These are phyloP conservation scores for Muntiacus reevesi DNA, from an alignment of 2,113 vertebrate species.

Conservation along the genomic window DNA sequence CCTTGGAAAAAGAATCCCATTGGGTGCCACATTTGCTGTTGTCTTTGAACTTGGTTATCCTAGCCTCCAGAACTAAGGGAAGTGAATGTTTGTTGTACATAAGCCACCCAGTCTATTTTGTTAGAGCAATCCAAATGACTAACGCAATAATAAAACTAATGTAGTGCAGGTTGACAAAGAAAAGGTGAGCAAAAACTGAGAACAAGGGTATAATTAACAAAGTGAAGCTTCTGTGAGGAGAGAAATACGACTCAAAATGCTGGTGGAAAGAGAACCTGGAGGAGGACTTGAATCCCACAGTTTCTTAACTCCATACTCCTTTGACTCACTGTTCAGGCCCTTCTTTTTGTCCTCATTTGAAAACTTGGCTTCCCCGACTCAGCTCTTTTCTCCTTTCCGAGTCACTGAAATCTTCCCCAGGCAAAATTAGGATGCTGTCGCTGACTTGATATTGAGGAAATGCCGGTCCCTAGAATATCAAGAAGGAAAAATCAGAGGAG, in stretches of 20 bases:
- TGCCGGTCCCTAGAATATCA: not conserved
- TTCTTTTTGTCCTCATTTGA: not conserved
- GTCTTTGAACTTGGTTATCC: not conserved
- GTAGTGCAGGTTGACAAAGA: not conserved
- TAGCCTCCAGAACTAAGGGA: not conserved
- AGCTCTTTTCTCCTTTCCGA: too few species aligned
- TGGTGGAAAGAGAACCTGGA: not conserved
- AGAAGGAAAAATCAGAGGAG: not conserved
- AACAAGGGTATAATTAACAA: not conserved
- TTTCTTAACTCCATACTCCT: not conserved
- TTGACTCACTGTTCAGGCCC: not conserved
- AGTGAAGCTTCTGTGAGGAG: not conserved
- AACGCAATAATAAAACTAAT: not conserved
- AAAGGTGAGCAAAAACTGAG: not conserved
- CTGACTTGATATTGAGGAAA: not conserved
- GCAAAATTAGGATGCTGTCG: not conserved
- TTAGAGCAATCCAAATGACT: not conserved
- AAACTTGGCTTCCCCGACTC: not conserved
- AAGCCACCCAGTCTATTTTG: not conserved
- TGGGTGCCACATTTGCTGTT: not conserved
- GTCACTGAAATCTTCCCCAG: not conserved
- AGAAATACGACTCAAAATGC: not conserved
- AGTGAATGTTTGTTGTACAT: not conserved
- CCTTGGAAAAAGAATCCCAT: not conserved
- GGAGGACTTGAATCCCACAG: not conserved